Base-by-base conservation (phyloP, 2,888 invertebrate genomes). In the Agonopterix subpropinquella region DNA sequence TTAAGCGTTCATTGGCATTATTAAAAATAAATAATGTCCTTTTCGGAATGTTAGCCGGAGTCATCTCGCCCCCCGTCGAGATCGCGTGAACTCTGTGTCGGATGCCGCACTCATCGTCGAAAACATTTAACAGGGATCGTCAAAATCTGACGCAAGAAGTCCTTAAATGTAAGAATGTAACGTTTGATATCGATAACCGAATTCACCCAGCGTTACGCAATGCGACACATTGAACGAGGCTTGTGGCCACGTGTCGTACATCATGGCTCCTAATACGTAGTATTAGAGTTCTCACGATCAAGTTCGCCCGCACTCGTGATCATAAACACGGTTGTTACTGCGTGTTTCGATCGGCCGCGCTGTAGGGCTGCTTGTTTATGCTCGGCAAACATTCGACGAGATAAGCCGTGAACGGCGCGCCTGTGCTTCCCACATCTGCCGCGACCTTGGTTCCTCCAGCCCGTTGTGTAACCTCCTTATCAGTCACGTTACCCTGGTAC, bases 381-480 rank as follows among this genome's bases (percentile, higher is more conserved):
- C 70, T 75, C 62, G 59, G 76, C 77, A 84, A 87, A 88, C 81
- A 28, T 28, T 28, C 28, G 28, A 28, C 5, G 60, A 76, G 86
- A 88, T 85, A 86, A 83, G 80, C 72, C 56, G 68, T 85, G 74
- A 85, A 85, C 80, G 80, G 66, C 73, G 69, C 65, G 80, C 73
- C 73, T 87, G 79, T 86, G 76, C 81, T 84, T 84, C 83, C 81
- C 84, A 84, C 86, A 85, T 84, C 88, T 85, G 86, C 77, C 70
- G 67, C 83, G 86, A 82, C 87, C 87, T 87, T 88, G 87, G 82
- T 74, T 77, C 72, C 77, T 72, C 58, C 66, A 67, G 77, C 73
- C 70, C 72, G 80, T 84, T 80, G 83, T 77, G 73, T 83, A 83
- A 80, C 75, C 73, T 70, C 69, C 74, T 84, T 86, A 88, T 88